These are phyloP conservation scores for Thelaira solivaga DNA, from an alignment of 2,888 invertebrate genomes.

Conservation along the genomic window DNA sequence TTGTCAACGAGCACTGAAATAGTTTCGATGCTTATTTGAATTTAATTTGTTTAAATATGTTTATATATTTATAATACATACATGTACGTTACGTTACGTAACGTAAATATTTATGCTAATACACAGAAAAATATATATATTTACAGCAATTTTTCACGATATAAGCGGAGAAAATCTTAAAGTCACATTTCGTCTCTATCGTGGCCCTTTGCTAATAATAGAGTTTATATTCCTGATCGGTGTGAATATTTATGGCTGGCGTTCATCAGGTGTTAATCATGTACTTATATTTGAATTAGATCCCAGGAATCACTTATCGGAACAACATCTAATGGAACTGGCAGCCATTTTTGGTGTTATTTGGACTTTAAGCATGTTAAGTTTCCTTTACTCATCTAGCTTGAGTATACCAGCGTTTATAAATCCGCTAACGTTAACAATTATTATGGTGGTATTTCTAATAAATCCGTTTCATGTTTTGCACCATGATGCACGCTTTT, in stretches of 20 bases:
- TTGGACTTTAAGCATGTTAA: conserved; percentile 93
- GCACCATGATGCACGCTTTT: conserved; percentile 94
- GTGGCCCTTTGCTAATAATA: conserved; percentile 94
- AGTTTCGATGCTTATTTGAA: too few relatives aligned
- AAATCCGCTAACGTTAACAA: conserved; percentile 90
- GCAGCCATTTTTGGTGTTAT: conserved; percentile 95
- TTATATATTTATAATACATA: too few relatives aligned
- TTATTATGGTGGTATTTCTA: conserved; percentile 90
- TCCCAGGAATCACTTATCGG: conserved; percentile 94
- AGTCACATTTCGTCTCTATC: conserved; percentile 93
- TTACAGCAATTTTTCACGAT: conserved; percentile 85
- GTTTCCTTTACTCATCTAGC: conserved; percentile 82
- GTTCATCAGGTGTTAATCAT: conserved; percentile 97
- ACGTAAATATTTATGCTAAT: neutral
- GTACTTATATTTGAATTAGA: conserved; percentile 98
- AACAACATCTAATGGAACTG: conserved; percentile 96
- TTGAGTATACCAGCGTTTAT: conserved; percentile 94
- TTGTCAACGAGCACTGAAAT: too few relatives aligned
- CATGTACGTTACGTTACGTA: too few relatives aligned
- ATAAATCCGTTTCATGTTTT: conserved; percentile 95
- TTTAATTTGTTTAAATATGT: too few relatives aligned
- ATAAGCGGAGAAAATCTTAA: conserved; percentile 85
- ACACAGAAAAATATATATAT: neutral
- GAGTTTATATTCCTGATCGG: conserved; percentile 96
- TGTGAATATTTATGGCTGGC: conserved; percentile 97